Evolutionary conservation across 1,140 invertebrate genomes (phyloP).

Genomic region (Pectinophora gossypiella): DNA sequence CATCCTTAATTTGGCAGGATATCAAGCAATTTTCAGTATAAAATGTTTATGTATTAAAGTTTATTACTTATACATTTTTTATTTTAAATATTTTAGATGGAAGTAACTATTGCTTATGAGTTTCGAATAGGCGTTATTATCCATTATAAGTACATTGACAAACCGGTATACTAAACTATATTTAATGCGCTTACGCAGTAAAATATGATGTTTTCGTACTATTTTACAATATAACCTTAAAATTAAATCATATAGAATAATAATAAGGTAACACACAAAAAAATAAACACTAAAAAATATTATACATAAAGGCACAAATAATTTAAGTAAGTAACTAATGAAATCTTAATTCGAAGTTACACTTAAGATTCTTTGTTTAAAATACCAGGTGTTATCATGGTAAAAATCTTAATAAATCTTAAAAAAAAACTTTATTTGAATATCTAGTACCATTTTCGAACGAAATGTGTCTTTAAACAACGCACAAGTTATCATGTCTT

Average conservation of each 20-base stretch:
- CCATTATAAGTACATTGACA: not conserved
- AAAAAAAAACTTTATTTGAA: not conserved
- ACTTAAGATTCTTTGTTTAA: not conserved
- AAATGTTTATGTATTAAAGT: not conserved
- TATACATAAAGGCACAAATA: conserved; percentile 2
- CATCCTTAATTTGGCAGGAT: not conserved
- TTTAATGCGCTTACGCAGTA: not conserved
- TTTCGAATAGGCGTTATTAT: conserved; percentile 32
- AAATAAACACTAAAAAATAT: not conserved
- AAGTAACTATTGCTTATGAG: conserved; percentile 44
- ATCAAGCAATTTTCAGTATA: not conserved
- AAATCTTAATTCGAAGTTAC: not conserved
- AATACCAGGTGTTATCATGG: not conserved
- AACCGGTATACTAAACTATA: not conserved
- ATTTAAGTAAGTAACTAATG: not conserved
- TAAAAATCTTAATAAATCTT: conserved; percentile 2
- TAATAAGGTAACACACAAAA: conserved; percentile 1
- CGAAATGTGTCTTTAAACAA: too few species aligned
- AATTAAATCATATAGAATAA: not conserved
- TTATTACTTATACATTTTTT: not conserved
- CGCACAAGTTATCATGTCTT: too few species aligned
- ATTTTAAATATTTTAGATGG: conserved; percentile 12
- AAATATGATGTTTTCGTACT: not conserved
- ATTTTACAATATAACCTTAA: not conserved
- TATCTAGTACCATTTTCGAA: too few species aligned